Evolutionary conservation across 37 sponge, comb jelly and placozoan species (phyloP).

Genomic region (Bolinopsis microptera): DNA sequence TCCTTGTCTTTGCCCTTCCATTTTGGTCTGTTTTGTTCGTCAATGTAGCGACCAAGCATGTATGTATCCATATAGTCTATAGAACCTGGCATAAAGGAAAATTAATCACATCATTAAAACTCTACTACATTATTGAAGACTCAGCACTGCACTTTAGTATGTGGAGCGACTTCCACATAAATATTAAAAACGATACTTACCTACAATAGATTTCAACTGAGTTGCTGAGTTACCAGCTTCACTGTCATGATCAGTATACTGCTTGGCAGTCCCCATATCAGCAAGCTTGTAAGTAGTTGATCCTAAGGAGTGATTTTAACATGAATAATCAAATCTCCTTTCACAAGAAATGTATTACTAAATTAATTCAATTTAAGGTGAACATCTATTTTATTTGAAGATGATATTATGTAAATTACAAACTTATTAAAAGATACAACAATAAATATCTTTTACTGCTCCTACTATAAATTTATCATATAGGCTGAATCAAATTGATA

Average conservation of each 20-base stretch:
- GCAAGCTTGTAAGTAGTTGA: slow-evolving; percentile 12
- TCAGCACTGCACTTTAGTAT: too few relatives aligned
- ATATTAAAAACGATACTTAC: background rate
- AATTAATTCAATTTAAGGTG: too few relatives aligned
- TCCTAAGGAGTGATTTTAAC: background rate
- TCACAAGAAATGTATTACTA: background rate
- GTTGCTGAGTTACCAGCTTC: background rate
- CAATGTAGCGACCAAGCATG: background rate
- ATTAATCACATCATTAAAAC: background rate
- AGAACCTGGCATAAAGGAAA: background rate
- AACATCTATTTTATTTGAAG: too few relatives aligned
- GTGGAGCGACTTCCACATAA: background rate
- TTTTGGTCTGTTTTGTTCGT: background rate
- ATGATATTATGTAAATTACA: too few relatives aligned
- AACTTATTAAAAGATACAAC: too few relatives aligned
- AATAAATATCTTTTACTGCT: too few relatives aligned
- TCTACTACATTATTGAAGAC: too few relatives aligned
- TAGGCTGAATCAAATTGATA: too few relatives aligned
- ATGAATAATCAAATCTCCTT: background rate
- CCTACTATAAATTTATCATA: too few relatives aligned
- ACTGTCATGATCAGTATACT: background rate
- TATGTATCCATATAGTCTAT: background rate
- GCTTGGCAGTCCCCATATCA: slow-evolving; percentile 48
- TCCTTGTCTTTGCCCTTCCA: background rate
- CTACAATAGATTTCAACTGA: background rate